Conservation (phyloP, 2,113 vertebrate species). For the Holacanthus passer region DNA sequence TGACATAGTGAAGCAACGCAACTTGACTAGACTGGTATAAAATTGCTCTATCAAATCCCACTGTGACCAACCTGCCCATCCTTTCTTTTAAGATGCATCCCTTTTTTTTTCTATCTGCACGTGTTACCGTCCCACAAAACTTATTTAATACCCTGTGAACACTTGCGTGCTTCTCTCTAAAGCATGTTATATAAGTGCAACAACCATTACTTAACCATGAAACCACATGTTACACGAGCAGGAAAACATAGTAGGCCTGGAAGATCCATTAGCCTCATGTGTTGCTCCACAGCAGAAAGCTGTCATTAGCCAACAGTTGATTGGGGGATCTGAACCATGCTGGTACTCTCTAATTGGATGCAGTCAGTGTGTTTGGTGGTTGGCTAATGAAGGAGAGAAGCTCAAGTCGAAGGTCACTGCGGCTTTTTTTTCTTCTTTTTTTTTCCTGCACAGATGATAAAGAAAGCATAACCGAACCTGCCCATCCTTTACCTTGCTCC, state of each 20-base stretch:
- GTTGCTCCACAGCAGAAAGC: conserved; percentile 52
- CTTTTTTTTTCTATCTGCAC: not conserved
- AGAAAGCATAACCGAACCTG: conserved; percentile 31
- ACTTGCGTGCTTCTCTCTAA: conserved; percentile 27
- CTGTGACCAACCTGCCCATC: conserved; percentile 9
- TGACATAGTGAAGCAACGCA: conserved; percentile 42
- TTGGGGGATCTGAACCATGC: conserved; percentile 52
- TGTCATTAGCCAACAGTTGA: conserved; percentile 58
- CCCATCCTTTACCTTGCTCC: conserved; percentile 10
- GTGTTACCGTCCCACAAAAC: conserved; percentile 33
- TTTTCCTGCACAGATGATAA: not conserved
- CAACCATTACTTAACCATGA: conserved; percentile 56
- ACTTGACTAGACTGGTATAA: conserved; percentile 23
- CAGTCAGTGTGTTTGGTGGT: conserved; percentile 59
- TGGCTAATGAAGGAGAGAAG: conserved; percentile 57
- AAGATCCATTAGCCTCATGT: conserved; percentile 64
- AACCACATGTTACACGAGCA: conserved; percentile 67
- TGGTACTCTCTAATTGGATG: conserved; percentile 67
- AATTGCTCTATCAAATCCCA: conserved; percentile 43
- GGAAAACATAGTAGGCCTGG: conserved; percentile 56
- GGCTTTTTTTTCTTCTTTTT: conserved; percentile 26
- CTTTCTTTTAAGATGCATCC: conserved; percentile 25
- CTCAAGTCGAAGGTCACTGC: conserved; percentile 53
- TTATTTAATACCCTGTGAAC: conserved; percentile 18
- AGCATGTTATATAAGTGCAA: conserved; percentile 55